These are phyloP conservation scores for Endotricha flammealis DNA, from an alignment of 2,888 invertebrate species.

Conservation along the genomic window DNA sequence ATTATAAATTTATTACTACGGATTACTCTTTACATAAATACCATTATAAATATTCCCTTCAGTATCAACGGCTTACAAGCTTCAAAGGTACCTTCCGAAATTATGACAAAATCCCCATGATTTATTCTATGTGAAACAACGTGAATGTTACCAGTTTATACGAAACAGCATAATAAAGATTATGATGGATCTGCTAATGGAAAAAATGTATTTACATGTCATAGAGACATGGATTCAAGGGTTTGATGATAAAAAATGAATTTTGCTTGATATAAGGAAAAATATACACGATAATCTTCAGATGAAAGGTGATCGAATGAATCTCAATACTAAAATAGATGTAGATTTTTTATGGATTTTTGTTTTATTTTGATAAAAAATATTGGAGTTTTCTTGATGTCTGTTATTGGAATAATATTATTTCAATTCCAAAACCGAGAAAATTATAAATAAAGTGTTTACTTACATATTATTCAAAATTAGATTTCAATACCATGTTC, in stretches of 20 bases:
- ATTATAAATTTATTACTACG: no score
- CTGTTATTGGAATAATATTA: no score
- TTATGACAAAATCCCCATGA: slow-evolving; percentile 2
- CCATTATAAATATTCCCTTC: not conserved
- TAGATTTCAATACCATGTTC: no score
- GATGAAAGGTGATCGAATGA: not conserved
- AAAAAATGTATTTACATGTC: not conserved
- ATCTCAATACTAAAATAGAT: not conserved
- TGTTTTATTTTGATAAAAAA: not conserved
- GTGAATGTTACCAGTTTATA: not conserved
- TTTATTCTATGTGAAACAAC: slow-evolving; percentile 1
- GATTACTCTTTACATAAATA: not conserved
- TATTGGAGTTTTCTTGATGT: no score
- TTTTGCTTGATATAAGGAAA: not conserved
- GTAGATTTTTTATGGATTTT: not conserved
- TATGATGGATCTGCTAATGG: slow-evolving; percentile 1
- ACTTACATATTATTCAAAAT: no score
- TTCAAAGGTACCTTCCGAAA: not conserved
- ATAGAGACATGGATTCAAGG: not conserved
- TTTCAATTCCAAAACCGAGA: no score
- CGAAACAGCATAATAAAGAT: not conserved
- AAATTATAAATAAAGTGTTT: no score
- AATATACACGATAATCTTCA: not conserved
- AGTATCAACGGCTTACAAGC: not conserved
- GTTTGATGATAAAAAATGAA: no score